Evolutionary conservation across 2,113 vertebrate genomes (phyloP).

Genomic region (Hydrochoerus hydrochaeris): DNA sequence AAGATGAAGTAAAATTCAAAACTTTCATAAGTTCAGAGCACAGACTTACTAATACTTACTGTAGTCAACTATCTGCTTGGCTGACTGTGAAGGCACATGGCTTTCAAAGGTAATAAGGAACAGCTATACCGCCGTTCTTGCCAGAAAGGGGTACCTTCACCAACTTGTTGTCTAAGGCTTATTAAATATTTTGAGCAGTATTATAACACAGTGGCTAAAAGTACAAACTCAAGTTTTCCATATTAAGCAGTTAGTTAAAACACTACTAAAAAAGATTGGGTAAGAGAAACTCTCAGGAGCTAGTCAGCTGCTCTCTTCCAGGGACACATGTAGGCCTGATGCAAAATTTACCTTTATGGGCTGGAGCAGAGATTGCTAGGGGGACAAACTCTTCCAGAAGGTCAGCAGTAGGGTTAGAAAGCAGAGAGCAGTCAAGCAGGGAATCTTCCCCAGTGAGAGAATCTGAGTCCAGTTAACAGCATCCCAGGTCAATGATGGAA

Average conservation of each 20-base stretch:
- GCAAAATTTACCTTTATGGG: constrained; percentile 92
- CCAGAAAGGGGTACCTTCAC: neutral
- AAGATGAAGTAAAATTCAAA: constrained; percentile 48
- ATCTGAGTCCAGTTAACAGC: constrained; percentile 88
- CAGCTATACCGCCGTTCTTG: neutral
- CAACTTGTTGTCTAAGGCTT: neutral
- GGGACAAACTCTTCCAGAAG: constrained; percentile 96
- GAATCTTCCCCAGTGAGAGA: constrained; percentile 94
- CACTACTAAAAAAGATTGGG: constrained; percentile 31
- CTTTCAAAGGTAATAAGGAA: neutral
- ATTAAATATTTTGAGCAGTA: neutral
- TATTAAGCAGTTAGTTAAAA: neutral
- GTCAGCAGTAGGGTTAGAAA: constrained; percentile 92
- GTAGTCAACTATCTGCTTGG: neutral
- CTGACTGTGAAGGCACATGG: neutral
- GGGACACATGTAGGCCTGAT: neutral
- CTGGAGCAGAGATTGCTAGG: constrained; percentile 89
- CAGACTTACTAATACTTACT: neutral
- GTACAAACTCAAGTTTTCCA: constrained; percentile 28
- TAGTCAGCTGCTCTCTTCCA: neutral
- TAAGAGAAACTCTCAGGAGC: constrained; percentile 25
- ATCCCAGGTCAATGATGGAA: constrained; percentile 70
- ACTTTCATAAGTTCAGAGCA: constrained; percentile 22
- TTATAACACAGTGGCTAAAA: neutral
- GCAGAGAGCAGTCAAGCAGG: constrained; percentile 94